A percentile compares a stretch with the other conserved stretches of the same genome.
Evolutionary conservation across 2,888 invertebrate genomes (phyloP).

Genomic region (Lydus trimaculatus): DNA sequence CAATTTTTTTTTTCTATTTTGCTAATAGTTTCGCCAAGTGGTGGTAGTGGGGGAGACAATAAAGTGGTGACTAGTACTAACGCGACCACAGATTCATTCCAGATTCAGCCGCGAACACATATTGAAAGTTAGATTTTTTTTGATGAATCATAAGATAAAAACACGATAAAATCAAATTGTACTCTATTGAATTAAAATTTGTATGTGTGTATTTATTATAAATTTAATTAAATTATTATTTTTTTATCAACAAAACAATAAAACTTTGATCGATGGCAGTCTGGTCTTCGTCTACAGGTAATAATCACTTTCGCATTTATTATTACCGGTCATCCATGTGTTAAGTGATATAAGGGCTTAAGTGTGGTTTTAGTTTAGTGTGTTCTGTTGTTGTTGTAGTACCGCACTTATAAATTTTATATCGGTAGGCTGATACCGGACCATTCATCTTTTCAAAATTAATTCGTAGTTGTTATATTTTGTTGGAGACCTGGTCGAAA

Average conservation of each 20-base stretch:
- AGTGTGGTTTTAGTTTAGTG: conserved; percentile 11
- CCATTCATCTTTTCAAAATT: conserved; percentile 19
- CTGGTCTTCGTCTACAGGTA: conserved; percentile 29
- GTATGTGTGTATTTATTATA: neutral
- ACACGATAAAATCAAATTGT: conserved; percentile 8
- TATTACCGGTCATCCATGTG: conserved; percentile 12
- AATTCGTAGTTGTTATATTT: conserved; percentile 20
- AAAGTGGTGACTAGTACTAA: conserved; percentile 27
- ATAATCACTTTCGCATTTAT: conserved; percentile 16
- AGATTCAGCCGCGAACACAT: conserved; percentile 18
- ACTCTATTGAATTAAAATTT: conserved; percentile 4
- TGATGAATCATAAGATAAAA: conserved; percentile 18
- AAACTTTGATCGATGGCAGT: conserved; percentile 29
- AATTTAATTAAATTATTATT: neutral
- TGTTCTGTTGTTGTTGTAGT: neutral
- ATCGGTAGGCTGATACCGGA: neutral
- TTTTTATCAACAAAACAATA: conserved; percentile 4
- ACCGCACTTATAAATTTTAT: neutral
- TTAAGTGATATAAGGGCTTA: conserved; percentile 13
- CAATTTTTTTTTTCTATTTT: neutral
- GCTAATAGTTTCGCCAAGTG: conserved; percentile 7
- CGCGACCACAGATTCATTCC: conserved; percentile 27
- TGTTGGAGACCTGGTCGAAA: conserved; percentile 42
- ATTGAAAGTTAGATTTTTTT: conserved; percentile 14
- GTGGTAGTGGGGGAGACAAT: conserved; percentile 17